These are phyloP conservation scores for Ptiloglossa arizonensis DNA, from an alignment of 1,140 invertebrate genomes.

Conservation along the genomic window DNA sequence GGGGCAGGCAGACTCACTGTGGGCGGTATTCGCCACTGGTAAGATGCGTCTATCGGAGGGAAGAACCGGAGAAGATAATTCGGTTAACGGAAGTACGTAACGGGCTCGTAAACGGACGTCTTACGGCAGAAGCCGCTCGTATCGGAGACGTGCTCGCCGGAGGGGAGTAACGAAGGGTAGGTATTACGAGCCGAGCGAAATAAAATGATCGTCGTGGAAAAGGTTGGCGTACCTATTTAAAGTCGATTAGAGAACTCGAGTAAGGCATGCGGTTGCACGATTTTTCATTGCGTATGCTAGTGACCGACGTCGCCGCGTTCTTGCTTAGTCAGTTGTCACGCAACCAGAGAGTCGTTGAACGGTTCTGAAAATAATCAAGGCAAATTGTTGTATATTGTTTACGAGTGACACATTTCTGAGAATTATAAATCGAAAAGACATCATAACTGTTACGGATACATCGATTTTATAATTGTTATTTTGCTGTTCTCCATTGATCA, in stretches of 20 bases:
- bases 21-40: constrained; percentile 3
- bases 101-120: constrained; percentile 43
- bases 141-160: constrained; percentile 16
- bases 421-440: too few species aligned
- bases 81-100: constrained; percentile 50
- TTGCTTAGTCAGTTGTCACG: too few species aligned
- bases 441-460: too few species aligned
- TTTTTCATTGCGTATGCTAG: too few species aligned
- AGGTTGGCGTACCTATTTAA: constrained; percentile 26
- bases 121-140: constrained; percentile 9
- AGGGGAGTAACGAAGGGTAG: constrained; percentile 7
- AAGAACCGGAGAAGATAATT: constrained; percentile 14
- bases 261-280: neutral
- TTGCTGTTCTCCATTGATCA: too few species aligned
- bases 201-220: constrained; percentile 5
- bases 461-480: too few species aligned
- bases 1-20: constrained; percentile 9
- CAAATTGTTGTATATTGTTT: too few species aligned
- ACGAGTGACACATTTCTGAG: too few species aligned
- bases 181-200: constrained; percentile 20
- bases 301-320: too few species aligned
- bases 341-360: too few species aligned
- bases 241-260: constrained; percentile 22
- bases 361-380: too few species aligned
- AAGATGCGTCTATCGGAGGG: constrained; percentile 10